Conservation (phyloP, 92 coral and sea anemone species). For the Desmophyllum pertusum region DNA sequence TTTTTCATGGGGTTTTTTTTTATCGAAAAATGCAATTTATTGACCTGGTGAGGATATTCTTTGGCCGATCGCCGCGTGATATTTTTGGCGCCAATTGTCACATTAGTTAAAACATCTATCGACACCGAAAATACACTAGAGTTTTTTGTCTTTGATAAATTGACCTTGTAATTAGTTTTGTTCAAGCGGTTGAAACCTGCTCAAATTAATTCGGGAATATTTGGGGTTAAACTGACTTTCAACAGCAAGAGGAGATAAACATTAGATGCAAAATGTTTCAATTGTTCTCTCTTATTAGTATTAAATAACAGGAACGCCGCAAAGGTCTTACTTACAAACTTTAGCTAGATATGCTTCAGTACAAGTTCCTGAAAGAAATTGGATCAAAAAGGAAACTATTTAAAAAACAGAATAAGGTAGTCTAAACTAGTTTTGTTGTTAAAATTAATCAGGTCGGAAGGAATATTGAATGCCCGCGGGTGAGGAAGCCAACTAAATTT, state of each 20-base stretch:
- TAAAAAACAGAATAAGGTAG: background rate
- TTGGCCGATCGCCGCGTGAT: conserved; percentile 18
- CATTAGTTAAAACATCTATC: conserved; percentile 23
- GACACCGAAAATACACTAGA: conserved; percentile 27
- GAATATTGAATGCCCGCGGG: background rate
- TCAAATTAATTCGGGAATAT: background rate
- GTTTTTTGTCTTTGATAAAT: conserved; percentile 3
- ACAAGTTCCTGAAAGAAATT: background rate
- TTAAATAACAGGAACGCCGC: background rate
- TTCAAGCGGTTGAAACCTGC: background rate
- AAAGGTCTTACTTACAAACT: background rate
- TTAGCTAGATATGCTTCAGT: background rate
- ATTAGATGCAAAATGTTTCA: background rate
- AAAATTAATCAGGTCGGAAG: background rate
- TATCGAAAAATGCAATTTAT: background rate
- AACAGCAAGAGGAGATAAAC: background rate
- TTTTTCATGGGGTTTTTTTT: background rate
- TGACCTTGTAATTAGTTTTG: conserved; percentile 20
- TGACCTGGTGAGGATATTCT: conserved; percentile 8
- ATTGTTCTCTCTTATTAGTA: background rate
- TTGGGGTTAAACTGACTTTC: background rate
- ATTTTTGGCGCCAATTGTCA: conserved; percentile 41
- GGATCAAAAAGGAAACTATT: background rate
- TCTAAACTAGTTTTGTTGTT: background rate
- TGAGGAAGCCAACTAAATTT: background rate